Conservation (phyloP, 2,888 invertebrate genomes). For the Smittia sp. region DNA sequence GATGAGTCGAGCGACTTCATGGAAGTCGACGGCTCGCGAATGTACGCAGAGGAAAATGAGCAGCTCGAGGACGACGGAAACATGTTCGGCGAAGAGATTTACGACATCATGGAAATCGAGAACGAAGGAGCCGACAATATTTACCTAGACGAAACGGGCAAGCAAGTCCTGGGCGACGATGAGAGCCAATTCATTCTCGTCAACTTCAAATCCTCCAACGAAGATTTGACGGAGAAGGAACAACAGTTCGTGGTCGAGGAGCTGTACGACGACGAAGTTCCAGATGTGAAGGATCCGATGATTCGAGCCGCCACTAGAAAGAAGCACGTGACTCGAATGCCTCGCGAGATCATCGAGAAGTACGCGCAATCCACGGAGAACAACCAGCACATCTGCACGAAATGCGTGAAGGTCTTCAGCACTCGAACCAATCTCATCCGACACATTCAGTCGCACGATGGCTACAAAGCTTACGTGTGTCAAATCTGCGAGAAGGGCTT, state of each 20-base stretch:
- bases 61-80: constrained; percentile 17
- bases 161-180: background rate
- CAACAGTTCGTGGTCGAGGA: constrained; percentile 14
- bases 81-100: constrained; percentile 28
- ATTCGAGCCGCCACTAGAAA: background rate
- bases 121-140: constrained; percentile 35
- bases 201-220: constrained; percentile 10
- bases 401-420: constrained; percentile 49
- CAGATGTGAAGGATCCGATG: background rate
- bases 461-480: constrained; percentile 48
- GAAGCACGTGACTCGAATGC: constrained; percentile 29
- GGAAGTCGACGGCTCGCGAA: background rate
- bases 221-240: constrained; percentile 20
- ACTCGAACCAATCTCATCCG: constrained; percentile 50
- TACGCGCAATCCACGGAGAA: constrained; percentile 34
- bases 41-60: constrained; percentile 17
- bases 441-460: constrained; percentile 48
- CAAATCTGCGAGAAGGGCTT: constrained; percentile 48
- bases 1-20: background rate
- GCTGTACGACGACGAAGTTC: background rate
- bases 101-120: constrained; percentile 37
- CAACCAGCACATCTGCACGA: constrained; percentile 45
- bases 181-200: constrained; percentile 25
- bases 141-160: constrained; percentile 46
- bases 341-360: constrained; percentile 26